These are phyloP conservation scores for Andricus curvator DNA, from an alignment of 2,888 invertebrate species.

Conservation along the genomic window DNA sequence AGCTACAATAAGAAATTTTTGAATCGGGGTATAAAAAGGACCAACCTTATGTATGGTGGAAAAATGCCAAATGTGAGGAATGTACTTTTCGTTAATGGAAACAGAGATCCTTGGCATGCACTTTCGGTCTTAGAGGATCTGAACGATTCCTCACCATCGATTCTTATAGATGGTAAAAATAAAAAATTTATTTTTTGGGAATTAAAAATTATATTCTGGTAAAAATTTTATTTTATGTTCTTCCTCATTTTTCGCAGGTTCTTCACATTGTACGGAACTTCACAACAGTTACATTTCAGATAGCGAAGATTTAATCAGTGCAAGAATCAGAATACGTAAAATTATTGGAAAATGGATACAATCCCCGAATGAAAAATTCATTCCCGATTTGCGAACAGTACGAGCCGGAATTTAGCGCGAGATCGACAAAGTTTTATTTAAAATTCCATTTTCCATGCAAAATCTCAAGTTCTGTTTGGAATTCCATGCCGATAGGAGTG, in stretches of 20 bases:
- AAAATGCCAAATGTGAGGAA: constrained; percentile 79
- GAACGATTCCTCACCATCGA: constrained; percentile 65
- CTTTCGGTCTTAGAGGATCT: constrained; percentile 79
- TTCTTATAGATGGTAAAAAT: constrained; percentile 68
- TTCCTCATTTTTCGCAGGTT: constrained; percentile 20
- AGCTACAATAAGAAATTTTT: too few species aligned
- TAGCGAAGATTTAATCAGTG: constrained; percentile 33
- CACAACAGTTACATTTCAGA: constrained; percentile 3
- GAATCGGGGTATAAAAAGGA: constrained; percentile 70
- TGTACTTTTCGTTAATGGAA: constrained; percentile 82
- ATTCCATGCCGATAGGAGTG: too few species aligned
- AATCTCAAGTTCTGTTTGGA: too few species aligned
- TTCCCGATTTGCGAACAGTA: too few species aligned
- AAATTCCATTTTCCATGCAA: too few species aligned
- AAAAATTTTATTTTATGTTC: background rate
- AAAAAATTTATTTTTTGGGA: background rate
- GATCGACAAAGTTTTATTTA: too few species aligned
- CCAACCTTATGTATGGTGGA: constrained; percentile 80
- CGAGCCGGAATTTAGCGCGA: too few species aligned
- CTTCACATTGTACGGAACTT: constrained; percentile 49
- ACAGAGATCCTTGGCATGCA: constrained; percentile 82
- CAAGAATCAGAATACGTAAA: constrained; percentile 38
- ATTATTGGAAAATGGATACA: constrained; percentile 45
- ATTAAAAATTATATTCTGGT: background rate
- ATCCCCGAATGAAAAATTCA: too few species aligned